Evolutionary conservation across 2,113 vertebrate species (phyloP), one percentile per base, ranked within the genome.

Genomic region (Gambusia holbrooki): DNA sequence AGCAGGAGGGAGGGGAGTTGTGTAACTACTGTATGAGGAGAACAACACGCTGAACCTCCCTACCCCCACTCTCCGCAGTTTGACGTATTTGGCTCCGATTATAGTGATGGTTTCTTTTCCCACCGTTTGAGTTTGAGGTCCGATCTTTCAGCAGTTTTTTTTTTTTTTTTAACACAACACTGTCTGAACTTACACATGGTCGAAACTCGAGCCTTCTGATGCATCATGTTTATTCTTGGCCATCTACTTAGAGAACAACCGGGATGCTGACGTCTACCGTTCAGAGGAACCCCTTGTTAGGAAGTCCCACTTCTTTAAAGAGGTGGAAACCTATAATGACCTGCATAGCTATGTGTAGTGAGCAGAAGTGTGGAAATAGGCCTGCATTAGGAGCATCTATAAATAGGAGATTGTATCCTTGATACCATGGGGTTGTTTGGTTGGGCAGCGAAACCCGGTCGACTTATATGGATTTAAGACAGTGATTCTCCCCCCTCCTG

Each of bases 341-440:
- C 94, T 88, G 89, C 96, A 95, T 96, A 95, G 93, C 94, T 94
- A 91, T 89, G 94, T 93, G 94, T 93, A 93, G 93, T 95, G 94
- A 90, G 93, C 94, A 92, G 88, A 91, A 85, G 91, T 63, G 87
- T 96, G 93, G 93, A 96, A 97, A 96, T 94, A 94, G 94, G 90
- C 88, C 68, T 12, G 92, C 93, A 90, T 93, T 88, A 92, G 88
- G 88, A 91, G 87, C 74, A 63, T 94, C 92, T 96, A 97, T 95
- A 97, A 98, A 98, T 98, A 97, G 95, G 76, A 94, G 93, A 94
- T 85, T 92, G 94, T 94, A 94, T 95, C 92, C 94, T 94, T 94
- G 94, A 96, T 96, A 95, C 94, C 93, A 88, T 81, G 40, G 89
- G 72, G 89, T 94, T 89, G 84, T 94, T 96, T 95, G 95, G 96